Conservation (phyloP, 2,113 vertebrate species). For the Crypturellus undulatus region DNA sequence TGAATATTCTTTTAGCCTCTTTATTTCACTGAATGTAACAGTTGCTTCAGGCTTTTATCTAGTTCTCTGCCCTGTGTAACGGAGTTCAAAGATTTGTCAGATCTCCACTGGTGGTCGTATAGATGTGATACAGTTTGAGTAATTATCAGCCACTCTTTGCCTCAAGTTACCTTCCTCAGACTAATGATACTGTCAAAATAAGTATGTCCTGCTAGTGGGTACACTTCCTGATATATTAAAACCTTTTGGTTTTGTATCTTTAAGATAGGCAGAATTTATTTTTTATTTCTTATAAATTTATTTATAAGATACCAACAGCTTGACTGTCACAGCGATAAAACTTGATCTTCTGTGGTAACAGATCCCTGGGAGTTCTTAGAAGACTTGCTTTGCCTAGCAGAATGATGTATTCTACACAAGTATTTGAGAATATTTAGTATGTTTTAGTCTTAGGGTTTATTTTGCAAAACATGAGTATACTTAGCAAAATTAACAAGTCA, state of each 20-base stretch:
- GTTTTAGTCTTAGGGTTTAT: not conserved
- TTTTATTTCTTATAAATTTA: too few relatives aligned
- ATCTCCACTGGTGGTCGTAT: not conserved
- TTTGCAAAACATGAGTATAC: not conserved
- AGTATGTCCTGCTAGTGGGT: conserved; percentile 34
- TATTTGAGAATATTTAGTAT: not conserved
- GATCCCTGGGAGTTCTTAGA: not conserved
- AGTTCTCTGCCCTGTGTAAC: not conserved
- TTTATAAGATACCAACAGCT: not conserved
- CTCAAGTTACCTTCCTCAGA: not conserved
- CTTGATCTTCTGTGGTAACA: not conserved
- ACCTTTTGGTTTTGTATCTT: not conserved
- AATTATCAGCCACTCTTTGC: not conserved
- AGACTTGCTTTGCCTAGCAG: not conserved
- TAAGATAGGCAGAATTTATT: not conserved
- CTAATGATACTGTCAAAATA: not conserved
- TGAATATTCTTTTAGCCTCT: not conserved
- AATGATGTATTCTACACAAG: not conserved
- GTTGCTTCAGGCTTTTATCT: not conserved
- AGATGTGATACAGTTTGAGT: not conserved
- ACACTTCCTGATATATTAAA: not conserved
- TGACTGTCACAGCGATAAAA: not conserved
- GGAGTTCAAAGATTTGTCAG: not conserved
- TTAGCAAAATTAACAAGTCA: not conserved
- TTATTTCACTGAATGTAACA: not conserved